These are phyloP conservation scores for Temnothorax rugatulus DNA, from an alignment of 2,888 invertebrate genomes.

Conservation along the genomic window DNA sequence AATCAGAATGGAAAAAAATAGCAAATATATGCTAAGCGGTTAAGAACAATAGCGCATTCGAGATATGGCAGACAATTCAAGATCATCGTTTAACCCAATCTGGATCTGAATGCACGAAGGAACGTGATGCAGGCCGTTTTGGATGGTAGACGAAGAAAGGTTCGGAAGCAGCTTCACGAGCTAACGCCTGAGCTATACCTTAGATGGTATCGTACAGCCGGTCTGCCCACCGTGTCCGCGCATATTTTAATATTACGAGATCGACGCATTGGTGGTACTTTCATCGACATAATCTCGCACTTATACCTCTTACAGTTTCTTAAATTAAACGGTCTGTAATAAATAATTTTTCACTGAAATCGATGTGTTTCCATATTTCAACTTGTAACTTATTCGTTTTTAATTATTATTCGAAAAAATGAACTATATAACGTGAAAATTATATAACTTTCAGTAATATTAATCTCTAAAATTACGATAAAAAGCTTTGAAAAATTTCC, in stretches of 20 bases:
- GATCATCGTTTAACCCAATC: slow-evolving; percentile 19
- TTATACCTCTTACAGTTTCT: not conserved
- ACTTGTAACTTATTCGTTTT: not conserved
- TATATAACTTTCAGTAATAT: not conserved
- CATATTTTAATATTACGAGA: slow-evolving; percentile 50
- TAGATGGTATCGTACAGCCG: slow-evolving; percentile 77
- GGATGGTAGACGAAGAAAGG: slow-evolving; percentile 59
- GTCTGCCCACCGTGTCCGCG: slow-evolving; percentile 54
- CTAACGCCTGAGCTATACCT: slow-evolving; percentile 79
- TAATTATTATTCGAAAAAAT: not conserved
- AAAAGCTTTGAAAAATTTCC: not conserved
- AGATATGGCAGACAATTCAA: slow-evolving; percentile 1
- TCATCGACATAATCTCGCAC: not conserved
- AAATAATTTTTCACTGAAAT: not conserved
- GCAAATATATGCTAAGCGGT: not conserved
- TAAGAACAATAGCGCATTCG: not conserved
- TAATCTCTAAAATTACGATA: not conserved
- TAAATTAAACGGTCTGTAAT: not conserved
- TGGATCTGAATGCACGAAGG: slow-evolving; percentile 4
- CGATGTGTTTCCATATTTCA: not conserved
- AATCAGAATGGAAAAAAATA: not conserved
- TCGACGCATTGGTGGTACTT: slow-evolving; percentile 26
- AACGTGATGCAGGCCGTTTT: slow-evolving; percentile 3
- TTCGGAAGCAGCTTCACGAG: slow-evolving; percentile 75
- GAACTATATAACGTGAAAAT: not conserved